Evolutionary conservation across 1,140 invertebrate species (phyloP).

Genomic region (Cotesia typhae): DNA sequence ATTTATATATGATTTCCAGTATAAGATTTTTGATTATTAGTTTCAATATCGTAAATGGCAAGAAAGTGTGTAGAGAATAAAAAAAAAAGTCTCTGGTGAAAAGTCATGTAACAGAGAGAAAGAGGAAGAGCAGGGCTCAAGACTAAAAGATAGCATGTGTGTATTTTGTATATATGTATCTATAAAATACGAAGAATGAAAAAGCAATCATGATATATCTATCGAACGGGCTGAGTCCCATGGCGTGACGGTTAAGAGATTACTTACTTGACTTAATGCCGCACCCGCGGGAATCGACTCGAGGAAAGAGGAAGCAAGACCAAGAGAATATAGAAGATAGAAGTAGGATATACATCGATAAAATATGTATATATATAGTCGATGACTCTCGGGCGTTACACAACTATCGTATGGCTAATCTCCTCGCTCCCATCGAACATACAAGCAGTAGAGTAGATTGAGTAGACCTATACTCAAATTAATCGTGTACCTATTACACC

Average conservation of each 20-base stretch:
- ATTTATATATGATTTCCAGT: background rate
- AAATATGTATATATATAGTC: background rate
- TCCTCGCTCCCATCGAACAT: conserved; percentile 38
- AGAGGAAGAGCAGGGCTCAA: conserved; percentile 31
- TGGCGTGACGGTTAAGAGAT: conserved; percentile 54
- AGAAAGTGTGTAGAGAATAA: background rate
- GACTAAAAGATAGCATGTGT: too few species aligned
- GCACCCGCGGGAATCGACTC: conserved; percentile 30
- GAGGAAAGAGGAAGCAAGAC: conserved; percentile 4
- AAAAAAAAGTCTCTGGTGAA: background rate
- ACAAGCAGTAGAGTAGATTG: conserved; percentile 16
- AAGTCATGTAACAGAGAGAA: background rate
- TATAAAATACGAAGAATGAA: conserved; percentile 37
- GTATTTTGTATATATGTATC: too few species aligned
- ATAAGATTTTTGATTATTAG: conserved; percentile 6
- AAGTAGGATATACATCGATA: too few species aligned
- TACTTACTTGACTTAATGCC: conserved; percentile 52
- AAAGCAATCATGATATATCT: conserved; percentile 57
- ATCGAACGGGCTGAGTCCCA: conserved; percentile 44
- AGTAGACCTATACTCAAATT: conserved; percentile 25
- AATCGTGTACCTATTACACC: conserved; percentile 39
- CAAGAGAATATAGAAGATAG: background rate
- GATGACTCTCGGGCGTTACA: conserved; percentile 22
- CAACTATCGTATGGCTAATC: conserved; percentile 36
- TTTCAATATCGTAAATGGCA: conserved; percentile 23